A percentile compares a stretch with the other conserved stretches of the same genome.
phyloP scores from a whole-genome alignment of 1,140 invertebrate genomes.

The Pissodes strobi region DNA sequence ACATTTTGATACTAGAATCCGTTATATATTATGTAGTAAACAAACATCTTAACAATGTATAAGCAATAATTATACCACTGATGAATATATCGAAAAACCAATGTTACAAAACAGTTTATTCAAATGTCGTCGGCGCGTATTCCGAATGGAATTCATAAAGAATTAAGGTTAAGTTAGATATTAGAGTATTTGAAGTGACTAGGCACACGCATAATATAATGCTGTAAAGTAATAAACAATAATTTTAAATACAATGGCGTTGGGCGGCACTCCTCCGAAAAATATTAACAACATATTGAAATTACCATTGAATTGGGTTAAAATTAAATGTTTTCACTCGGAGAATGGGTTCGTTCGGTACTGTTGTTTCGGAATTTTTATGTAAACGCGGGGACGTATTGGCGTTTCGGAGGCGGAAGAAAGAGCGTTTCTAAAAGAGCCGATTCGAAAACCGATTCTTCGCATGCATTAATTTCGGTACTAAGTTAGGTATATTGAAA shows the following conservation, averaged over 20 bases:
- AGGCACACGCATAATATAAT: conserved; percentile 23
- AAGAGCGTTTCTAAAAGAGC: too few relatives aligned
- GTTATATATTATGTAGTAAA: too few relatives aligned
- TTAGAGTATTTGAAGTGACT: conserved; percentile 15
- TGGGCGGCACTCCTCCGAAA: conserved; percentile 28
- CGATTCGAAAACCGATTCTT: too few relatives aligned
- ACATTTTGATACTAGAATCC: too few relatives aligned
- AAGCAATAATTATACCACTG: too few relatives aligned
- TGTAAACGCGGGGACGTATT: too few relatives aligned
- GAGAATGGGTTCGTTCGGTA: conserved; percentile 18
- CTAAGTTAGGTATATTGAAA: too few relatives aligned
- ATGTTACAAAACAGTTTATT: conserved; percentile 6
- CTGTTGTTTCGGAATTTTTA: conserved; percentile 11
- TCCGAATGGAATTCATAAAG: conserved; percentile 8
- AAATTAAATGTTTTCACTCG: conserved; percentile 26
- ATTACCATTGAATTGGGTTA: conserved; percentile 30
- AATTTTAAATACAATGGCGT: conserved; percentile 27
- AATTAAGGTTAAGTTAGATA: conserved; percentile 24
- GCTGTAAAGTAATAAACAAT: conserved; percentile 24
- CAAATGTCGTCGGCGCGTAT: conserved; percentile 8
- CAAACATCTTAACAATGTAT: too few relatives aligned
- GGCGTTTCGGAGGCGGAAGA: too few relatives aligned
- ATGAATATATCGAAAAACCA: not conserved
- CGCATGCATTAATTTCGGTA: too few relatives aligned
- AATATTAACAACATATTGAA: conserved; percentile 25